phyloP scores from a whole-genome alignment of 2,888 invertebrate species.

The Fragum whitleyi region DNA sequence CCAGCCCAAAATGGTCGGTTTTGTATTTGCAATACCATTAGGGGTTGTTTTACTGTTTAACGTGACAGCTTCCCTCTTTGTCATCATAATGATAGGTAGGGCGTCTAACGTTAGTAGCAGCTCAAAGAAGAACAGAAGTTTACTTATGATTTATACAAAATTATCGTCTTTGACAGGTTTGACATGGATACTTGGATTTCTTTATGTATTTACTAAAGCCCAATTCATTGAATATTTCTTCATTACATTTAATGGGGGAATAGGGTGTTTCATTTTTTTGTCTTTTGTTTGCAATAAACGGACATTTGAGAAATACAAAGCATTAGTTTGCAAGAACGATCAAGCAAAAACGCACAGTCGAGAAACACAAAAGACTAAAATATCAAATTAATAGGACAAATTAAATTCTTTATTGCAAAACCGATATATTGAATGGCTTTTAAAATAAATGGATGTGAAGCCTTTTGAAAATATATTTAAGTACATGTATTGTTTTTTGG shows the following conservation, averaged over 20 bases:
- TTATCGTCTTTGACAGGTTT: constrained; percentile 55
- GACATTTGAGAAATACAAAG: background rate
- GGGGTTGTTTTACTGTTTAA: constrained; percentile 33
- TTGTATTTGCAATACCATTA: constrained; percentile 44
- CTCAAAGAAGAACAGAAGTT: constrained; percentile 29
- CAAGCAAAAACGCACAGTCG: too few species aligned
- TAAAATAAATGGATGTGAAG: too few species aligned
- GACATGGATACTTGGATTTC: constrained; percentile 55
- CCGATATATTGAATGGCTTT: too few species aligned
- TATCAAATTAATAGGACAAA: too few species aligned
- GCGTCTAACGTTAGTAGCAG: constrained; percentile 2
- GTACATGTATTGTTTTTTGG: too few species aligned
- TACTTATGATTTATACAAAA: constrained; percentile 46
- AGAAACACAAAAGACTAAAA: too few species aligned
- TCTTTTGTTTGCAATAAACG: constrained; percentile 52
- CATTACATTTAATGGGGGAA: constrained; percentile 48
- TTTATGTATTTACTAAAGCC: constrained; percentile 25
- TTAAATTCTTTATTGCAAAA: too few species aligned
- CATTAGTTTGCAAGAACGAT: too few species aligned
- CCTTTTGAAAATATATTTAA: too few species aligned
- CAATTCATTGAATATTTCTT: constrained; percentile 46
- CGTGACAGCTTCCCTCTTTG: constrained; percentile 25
- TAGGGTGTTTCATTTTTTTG: constrained; percentile 53
- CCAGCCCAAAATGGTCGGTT: constrained; percentile 38
- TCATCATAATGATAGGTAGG: constrained; percentile 35